Evolutionary conservation across 2,797 vertebrate species (phyloP).

Genomic region (Poeciliopsis paucimaculata): DNA sequence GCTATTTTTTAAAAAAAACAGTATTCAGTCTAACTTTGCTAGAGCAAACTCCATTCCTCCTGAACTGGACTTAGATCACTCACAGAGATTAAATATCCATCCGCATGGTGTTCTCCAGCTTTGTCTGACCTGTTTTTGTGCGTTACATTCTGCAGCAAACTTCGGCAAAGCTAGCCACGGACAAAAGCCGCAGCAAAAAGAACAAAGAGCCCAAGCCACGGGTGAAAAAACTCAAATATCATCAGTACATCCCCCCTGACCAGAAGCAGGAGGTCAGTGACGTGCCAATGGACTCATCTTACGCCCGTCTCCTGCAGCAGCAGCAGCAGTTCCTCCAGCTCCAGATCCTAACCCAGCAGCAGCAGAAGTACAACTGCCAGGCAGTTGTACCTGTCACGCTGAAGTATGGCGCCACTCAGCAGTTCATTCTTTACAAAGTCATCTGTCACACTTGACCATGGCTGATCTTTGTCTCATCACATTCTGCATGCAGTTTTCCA

Average conservation of each 20-base stretch:
- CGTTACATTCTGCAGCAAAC: slow-evolving; percentile 85
- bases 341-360: slow-evolving; percentile 96
- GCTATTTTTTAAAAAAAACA: slow-evolving; percentile 26
- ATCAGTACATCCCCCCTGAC: slow-evolving; percentile 97
- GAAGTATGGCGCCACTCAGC: slow-evolving; percentile 50
- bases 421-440: slow-evolving; percentile 10
- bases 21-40: slow-evolving; percentile 39
- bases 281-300: slow-evolving; percentile 92
- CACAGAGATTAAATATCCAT: slow-evolving; percentile 37
- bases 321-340: slow-evolving; percentile 98
- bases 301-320: slow-evolving; percentile 92
- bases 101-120: slow-evolving; percentile 45
- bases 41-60: slow-evolving; percentile 30
- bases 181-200: slow-evolving; percentile 93
- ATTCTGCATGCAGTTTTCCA: slow-evolving; percentile 47
- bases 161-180: slow-evolving; percentile 85
- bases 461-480: slow-evolving; percentile 55
- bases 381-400: slow-evolving; percentile 82
- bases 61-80: slow-evolving; percentile 56
- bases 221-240: slow-evolving; percentile 96
- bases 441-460: slow-evolving; percentile 40
- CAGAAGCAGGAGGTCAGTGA: slow-evolving; percentile 92
- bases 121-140: slow-evolving; percentile 33
- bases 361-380: slow-evolving; percentile 93
- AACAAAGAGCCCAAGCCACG: slow-evolving; percentile 92